These are phyloP conservation scores for Caenorhabditis brenneri DNA, from an alignment of 1,140 invertebrate species.

Conservation along the genomic window DNA sequence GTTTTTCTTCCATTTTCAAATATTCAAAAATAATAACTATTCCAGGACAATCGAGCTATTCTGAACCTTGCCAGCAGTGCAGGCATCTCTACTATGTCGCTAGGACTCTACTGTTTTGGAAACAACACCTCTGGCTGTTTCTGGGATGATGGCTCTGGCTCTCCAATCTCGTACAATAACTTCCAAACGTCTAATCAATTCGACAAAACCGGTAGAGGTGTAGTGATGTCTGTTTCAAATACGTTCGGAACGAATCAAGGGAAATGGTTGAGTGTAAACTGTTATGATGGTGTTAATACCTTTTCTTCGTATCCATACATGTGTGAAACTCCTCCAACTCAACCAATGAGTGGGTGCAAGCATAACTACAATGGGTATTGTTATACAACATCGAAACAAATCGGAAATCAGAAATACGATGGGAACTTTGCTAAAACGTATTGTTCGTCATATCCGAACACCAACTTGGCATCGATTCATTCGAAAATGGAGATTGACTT, in stretches of 20 bases:
- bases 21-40: neutral
- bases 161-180: neutral
- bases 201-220: neutral
- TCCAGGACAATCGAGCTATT: neutral
- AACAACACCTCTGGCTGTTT: neutral
- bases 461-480: neutral
- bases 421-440: no score
- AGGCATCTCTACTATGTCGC: neutral
- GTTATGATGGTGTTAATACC: neutral
- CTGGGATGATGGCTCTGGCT: neutral
- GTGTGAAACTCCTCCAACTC: neutral
- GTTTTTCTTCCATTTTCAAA: neutral
- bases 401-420: no score
- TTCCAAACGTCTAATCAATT: neutral
- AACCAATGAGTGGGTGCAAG: no score
- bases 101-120: neutral
- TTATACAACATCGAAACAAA: no score
- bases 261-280: neutral
- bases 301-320: neutral
- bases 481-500: neutral
- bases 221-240: neutral
- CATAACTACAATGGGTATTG: no score
- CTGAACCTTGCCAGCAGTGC: neutral
- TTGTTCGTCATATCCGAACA: no score
- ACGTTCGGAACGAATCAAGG: neutral